Base-by-base conservation (phyloP, 2,888 invertebrate genomes). In the Apodemia hepburni region DNA sequence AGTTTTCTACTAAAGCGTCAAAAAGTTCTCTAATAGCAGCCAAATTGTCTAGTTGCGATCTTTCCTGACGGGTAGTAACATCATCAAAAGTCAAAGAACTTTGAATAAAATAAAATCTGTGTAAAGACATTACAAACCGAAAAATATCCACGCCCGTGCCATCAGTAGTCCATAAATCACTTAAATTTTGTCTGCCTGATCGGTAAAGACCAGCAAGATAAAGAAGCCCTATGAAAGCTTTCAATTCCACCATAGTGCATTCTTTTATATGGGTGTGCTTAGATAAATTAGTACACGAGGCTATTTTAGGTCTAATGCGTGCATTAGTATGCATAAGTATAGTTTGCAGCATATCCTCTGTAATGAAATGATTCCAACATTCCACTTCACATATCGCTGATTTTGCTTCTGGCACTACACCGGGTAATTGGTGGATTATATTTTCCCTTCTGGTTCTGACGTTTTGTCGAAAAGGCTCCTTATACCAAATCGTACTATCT, bases 401-500 rank as follows among this genome's bases (percentile, higher is more conserved):
- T 58, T 68, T 64, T 64, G 64, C 65, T 61, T 62, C 62, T 65
- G 61, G 49, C 6, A 47, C 17, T 47, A 68, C 22, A 22, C 22
- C 22, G 22, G 22, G 22, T 22, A 22, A 22, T 22, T 22, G 22
- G 22, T 22, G 22, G 29, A 65, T 65, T 65, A 65, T 65, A 33
- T 64, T 69, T 66, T 66, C 60, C 8, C 62, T 27, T 61, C 62
- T 69, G 62, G 64, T 62, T 66, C 63, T 63, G 54, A 22, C 22
- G 22, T 22, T 22, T 66, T 66, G 64, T 61, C 65, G 62, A 68
- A 66, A 66, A 65, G 62, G 64, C 57, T 22, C 63, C 59, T 64
- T 66, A 59, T 33, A 57, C 63, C 60, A 65, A 11, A 64, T 59
- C 49, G 62, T 65, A 63, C 59, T 29, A 29, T 62, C 61, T 57